phyloP scores from a whole-genome alignment of 92 coral and sea anemone species.

The Scolanthus callimorphus region DNA sequence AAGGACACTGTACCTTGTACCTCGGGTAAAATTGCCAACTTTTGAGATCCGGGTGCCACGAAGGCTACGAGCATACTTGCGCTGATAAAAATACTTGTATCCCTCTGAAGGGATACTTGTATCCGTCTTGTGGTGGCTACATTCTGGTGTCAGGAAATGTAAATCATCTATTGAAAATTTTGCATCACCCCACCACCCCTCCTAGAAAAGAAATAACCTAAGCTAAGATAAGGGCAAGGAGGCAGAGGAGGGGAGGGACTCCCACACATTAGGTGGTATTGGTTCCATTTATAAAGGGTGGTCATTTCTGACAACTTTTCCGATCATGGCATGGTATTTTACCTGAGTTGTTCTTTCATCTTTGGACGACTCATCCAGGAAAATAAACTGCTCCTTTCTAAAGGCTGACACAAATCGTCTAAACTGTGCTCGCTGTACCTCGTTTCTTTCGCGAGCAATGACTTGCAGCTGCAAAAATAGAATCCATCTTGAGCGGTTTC shows the following conservation, averaged over 20 bases:
- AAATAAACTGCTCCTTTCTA: conserved; percentile 5
- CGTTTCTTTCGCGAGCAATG: conserved; percentile 23
- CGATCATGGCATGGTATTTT: too few species aligned
- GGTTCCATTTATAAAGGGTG: too few species aligned
- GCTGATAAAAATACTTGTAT: too few species aligned
- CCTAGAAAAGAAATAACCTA: background rate
- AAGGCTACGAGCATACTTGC: conserved; percentile 24
- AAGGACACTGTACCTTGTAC: conserved; percentile 27
- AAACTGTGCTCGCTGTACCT: conserved; percentile 11
- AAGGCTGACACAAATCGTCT: conserved; percentile 13
- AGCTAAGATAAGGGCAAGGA: too few species aligned
- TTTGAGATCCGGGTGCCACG: conserved; percentile 6
- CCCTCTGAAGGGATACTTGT: too few species aligned
- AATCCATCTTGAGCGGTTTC: background rate
- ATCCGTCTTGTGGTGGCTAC: too few species aligned
- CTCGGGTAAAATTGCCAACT: conserved; percentile 23
- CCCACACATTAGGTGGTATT: too few species aligned
- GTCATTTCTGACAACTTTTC: too few species aligned
- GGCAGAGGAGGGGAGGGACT: too few species aligned
- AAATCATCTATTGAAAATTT: too few species aligned
- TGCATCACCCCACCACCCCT: too few species aligned
- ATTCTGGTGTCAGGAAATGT: too few species aligned
- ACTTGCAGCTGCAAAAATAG: conserved; percentile 4
- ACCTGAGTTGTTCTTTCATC: conserved; percentile 24
- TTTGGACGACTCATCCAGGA: conserved; percentile 15